Evolutionary conservation across 2,888 invertebrate genomes (phyloP), one percentile per base, ranked within the genome.

Genomic region (Eupithecia pulchellata): DNA sequence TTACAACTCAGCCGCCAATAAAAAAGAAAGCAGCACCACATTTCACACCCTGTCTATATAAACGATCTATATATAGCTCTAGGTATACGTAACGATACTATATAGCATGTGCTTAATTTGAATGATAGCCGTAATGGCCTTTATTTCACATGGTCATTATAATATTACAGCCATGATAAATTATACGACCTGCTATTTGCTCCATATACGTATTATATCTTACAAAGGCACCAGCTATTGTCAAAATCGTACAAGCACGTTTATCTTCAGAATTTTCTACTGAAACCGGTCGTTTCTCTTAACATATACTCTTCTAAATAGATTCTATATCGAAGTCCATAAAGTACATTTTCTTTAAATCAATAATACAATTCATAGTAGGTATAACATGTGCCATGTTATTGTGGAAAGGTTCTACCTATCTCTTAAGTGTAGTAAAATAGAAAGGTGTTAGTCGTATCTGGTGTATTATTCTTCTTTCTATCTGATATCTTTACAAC

Each of bases 211-310:
- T 60, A 60, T 60, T 30, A 30, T 20, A 60, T 60, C 11, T 71
- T 72, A 77, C 78, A 81, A 80, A 80, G 81, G 78, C 76, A 68
- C 73, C 71, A 64, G 68, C 81, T 80, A 81, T 80, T 81, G 79
- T 80, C 78, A 13, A 25, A 32, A 13, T n/a, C 25, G 34, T 61
- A 34, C 61, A 34, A 32, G 30, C 20, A 27, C 17, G 29, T 30
- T 60, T 32, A 30, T 32, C 14, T 30, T 32, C 30, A 60, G 61
- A 61, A 36, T 61, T 25, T 20, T 36, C 34, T 61, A 61, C 13
- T 20, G 6, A 34, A 36, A 34, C 13, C 20, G 25, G 34, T 9
- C 20, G 2, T 34, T 9, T 20, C 34, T 34, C 32, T n/a, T 8
- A 30, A 30, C 4, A 1, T 13, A 1, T 13, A 11, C 2, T 60